Evolutionary conservation across 2,888 invertebrate genomes (phyloP), one percentile per base, ranked within the genome.

Genomic region (Empis livida): DNA sequence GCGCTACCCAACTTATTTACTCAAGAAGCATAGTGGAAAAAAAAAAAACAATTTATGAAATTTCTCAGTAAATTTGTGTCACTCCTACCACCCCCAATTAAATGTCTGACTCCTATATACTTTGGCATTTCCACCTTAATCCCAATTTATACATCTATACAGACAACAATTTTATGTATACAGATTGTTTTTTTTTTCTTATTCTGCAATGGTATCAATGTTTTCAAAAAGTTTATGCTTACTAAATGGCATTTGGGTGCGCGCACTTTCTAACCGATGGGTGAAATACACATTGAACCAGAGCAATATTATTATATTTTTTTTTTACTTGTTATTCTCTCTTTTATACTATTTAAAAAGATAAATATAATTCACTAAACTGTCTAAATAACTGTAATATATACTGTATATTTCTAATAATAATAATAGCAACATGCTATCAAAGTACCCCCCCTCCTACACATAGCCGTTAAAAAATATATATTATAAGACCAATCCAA

Each of bases 211-310:
- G 52, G 51, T 51, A 51, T 51, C 52, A 51, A 27, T 27, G 23
- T 6, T 27, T 27, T 27, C 9, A 5, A 27, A 27, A 27, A 27
- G 23, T 27, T 27, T 27, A 27, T 27, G 23, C 23, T 27, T 51
- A 51, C 53, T 53, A 51, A 51, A 51, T 53, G 51, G 51, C 53
- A 51, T 51, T 48, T 51, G 53, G 53, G 51, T 53, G 53, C 53
- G 53, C 53, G 53, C 53, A 51, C 53, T 53, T 53, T 53, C 51
- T 51, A 51, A 53, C 51, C 53, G 51, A 37, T 46, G 42, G 23
- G 23, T 27, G 23, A 27, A 27, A 27, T 44, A 45, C 16, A 27
- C 35, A 37, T 41, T 44, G 46, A 14, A 39, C 43, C 44, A 46
- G 43, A 37, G 38, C 17, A n/a, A 31, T 14, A 14, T 31, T 17